Evolutionary conservation across 2,113 vertebrate genomes (phyloP), one percentile per base, ranked within the genome.

Genomic region (Gambusia holbrooki): DNA sequence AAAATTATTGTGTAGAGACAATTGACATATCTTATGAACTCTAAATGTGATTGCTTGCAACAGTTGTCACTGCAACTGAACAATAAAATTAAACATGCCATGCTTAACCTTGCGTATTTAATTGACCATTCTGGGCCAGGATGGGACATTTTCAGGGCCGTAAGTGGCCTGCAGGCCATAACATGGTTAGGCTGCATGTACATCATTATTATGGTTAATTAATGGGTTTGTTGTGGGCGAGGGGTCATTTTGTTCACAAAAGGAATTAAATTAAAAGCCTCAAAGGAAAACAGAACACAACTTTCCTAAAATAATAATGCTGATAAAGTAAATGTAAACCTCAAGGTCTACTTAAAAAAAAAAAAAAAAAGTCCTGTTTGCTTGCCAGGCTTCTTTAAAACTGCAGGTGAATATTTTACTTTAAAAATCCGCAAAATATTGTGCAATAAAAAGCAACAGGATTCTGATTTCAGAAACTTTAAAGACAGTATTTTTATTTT

Each of bases 221-320:
- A 14, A 42, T 42, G 40, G 30, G 30, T 3, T 22, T 65, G 45
- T 48, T 68, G 27, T 42, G 13, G 12, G 14, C 14, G 14, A 42
- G 40, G 40, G 40, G 40, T 42, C 40, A 42, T 29, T 25, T 11
- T 3, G 17, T 69, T 42, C 19, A 1, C 27, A 42, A 69, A 76
- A 74, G 33, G 10, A 76, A 58, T 78, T 64, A 54, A 77, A 77
- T 19, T 10, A 62, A 74, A 70, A 81, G 60, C 75, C 72, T 79
- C 68, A 68, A 61, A 70, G 27, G 61, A 71, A 64, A 15, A 33
- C 66, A 29, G 11, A 66, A 66, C 74, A 48, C 69, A 28, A 14
- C 33, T 48, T 28, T 9, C 12, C 66, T 64, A 69, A 42, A 66
- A 37, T 32, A 5, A 30, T 69, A 0, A 3, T 12, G 25, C 30